phyloP scores from a whole-genome alignment of 2,797 vertebrate species.

The Poeciliopsis turneri region DNA sequence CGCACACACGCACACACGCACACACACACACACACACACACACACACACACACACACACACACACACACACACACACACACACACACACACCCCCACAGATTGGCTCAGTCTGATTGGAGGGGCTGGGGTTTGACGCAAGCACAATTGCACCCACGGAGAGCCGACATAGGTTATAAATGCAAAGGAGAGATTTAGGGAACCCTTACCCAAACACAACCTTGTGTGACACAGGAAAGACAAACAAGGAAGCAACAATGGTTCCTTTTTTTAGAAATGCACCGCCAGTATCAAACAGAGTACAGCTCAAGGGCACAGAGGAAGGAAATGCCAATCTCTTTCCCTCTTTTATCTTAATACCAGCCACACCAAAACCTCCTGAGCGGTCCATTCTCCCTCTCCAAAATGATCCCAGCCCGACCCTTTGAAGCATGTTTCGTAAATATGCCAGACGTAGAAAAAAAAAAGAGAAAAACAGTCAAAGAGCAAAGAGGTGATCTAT shows the following conservation, averaged over 20 bases:
- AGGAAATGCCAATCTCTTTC: slow-evolving; percentile 20
- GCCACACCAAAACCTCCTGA: slow-evolving; percentile 22
- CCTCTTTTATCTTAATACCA: slow-evolving; percentile 8
- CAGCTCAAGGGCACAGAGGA: slow-evolving; percentile 47
- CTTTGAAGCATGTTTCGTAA: slow-evolving; percentile 38
- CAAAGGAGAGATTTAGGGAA: slow-evolving; percentile 17
- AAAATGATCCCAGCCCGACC: slow-evolving; percentile 32
- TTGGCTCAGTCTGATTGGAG: slow-evolving; percentile 58
- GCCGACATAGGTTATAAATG: slow-evolving; percentile 35
- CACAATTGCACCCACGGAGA: slow-evolving; percentile 57
- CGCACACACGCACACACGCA: slow-evolving; percentile 16
- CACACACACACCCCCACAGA: slow-evolving; percentile 25
- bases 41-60: slow-evolving; percentile 14
- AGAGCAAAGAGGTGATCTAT: slow-evolving; percentile 68
- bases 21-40: slow-evolving; percentile 24
- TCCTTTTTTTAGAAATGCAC: slow-evolving; percentile 46
- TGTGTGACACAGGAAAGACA: slow-evolving; percentile 33
- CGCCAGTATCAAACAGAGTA: slow-evolving; percentile 35
- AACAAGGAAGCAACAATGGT: slow-evolving; percentile 36
- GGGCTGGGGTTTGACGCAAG: slow-evolving; percentile 60
- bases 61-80: slow-evolving; percentile 17
- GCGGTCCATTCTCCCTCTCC: slow-evolving; percentile 20
- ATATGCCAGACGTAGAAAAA: slow-evolving; percentile 45
- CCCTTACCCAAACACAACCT: slow-evolving; percentile 6
- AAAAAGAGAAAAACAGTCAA: slow-evolving; percentile 36